A percentile compares a stretch with the other conserved stretches of the same genome.
Conservation (phyloP, 2,888 invertebrate genomes). For the Chydorus sphaericus region DNA sequence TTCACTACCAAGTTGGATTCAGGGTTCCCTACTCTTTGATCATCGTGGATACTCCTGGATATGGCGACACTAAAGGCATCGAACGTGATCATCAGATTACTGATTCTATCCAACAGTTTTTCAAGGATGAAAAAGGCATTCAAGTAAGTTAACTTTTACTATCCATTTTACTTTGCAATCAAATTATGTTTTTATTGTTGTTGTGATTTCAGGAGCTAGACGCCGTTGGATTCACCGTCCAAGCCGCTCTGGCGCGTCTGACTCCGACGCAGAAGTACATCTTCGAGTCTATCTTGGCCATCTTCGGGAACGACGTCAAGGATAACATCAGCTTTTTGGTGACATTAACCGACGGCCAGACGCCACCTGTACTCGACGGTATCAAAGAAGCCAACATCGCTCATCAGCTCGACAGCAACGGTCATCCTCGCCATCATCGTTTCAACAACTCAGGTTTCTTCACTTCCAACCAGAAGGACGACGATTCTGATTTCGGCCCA, state of each 20-base stretch:
- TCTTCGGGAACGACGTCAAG: neutral
- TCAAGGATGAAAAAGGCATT: conserved; percentile 9
- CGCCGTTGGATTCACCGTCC: conserved; percentile 2
- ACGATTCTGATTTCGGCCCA: neutral
- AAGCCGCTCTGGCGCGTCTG: neutral
- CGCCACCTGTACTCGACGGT: neutral
- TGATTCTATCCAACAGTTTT: neutral
- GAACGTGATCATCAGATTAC: neutral
- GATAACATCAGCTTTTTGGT: neutral
- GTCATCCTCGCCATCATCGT: neutral
- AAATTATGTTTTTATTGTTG: too few relatives aligned
- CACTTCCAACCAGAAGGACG: neutral
- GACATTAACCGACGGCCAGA: neutral
- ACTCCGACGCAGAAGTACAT: neutral
- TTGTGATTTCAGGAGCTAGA: too few relatives aligned
- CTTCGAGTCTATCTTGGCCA: conserved; percentile 5
- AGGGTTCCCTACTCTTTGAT: conserved; percentile 3
- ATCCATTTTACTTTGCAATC: too few relatives aligned
- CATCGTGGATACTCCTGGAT: conserved; percentile 11
- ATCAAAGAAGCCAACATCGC: neutral
- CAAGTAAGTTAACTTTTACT: too few relatives aligned
- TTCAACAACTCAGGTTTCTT: neutral
- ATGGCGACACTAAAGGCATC: conserved; percentile 8
- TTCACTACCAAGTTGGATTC: neutral
- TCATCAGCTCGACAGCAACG: neutral